A percentile compares a stretch with the other conserved stretches of the same genome.
Conservation (phyloP, 2,113 vertebrate genomes). For the Engystomops pustulosus region DNA sequence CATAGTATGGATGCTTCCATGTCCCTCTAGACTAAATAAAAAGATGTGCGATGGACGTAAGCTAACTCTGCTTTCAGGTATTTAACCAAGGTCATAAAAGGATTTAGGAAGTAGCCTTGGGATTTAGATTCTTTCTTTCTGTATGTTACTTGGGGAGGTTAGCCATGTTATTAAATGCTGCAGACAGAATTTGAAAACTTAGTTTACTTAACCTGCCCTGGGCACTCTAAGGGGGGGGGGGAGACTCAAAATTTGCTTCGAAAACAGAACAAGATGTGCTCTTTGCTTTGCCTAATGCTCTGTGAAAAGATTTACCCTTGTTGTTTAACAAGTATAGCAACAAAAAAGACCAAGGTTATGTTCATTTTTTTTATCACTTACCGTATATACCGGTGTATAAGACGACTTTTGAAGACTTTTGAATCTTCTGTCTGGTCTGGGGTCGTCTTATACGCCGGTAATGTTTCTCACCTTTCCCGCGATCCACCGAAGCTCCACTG, state of each 20-base stretch:
- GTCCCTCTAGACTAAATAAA: conserved; percentile 28
- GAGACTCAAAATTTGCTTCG: neutral
- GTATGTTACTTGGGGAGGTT: conserved; percentile 39
- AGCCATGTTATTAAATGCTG: conserved; percentile 44
- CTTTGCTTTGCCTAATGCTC: neutral
- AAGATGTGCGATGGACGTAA: conserved; percentile 22
- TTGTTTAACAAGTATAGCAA: neutral
- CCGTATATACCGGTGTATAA: no score
- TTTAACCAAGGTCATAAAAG: conserved; percentile 58
- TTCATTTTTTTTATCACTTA: no score
- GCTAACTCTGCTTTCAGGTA: conserved; percentile 51
- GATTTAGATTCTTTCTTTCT: conserved; percentile 34
- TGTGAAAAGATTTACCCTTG: neutral
- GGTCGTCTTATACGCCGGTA: no score
- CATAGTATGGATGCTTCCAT: conserved; percentile 37
- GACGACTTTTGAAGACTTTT: no score
- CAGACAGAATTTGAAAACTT: conserved; percentile 28
- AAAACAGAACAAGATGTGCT: neutral
- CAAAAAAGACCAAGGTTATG: no score
- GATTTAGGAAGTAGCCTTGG: conserved; percentile 47
- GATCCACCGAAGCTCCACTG: no score
- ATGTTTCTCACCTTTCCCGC: no score
- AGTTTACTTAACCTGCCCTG: conserved; percentile 32
- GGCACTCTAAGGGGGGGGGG: neutral
- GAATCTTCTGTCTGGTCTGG: no score